Base-by-base conservation (phyloP, 2,113 vertebrate species). In the Heptranchias perlo region DNA sequence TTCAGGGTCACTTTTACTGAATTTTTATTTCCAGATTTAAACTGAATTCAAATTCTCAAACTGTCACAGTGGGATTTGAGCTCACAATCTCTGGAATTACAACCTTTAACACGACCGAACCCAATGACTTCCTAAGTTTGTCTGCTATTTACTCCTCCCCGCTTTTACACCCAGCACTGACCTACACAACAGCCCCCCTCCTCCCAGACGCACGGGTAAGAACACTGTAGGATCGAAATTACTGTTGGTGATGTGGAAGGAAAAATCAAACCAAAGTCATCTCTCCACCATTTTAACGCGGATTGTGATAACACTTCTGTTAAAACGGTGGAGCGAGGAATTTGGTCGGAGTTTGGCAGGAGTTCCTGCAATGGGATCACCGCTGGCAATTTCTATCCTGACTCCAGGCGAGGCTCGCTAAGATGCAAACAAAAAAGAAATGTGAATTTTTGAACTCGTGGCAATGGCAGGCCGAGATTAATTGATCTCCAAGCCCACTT, bases 401-500 rank as follows among this genome's bases (percentile, higher is more conserved):
- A 52, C 8, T 10, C 8, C 47, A 47, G 18, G 18, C 25, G 31
- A 10, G 7, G 47, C 1, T 28, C 2, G 25, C 31, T 16, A 4
- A 13, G 35, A 21, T 5, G 2, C 49, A 49, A 31, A 28, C 21
- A 54, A 39, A 44, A 18, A 39, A 61, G 54, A n/a, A 62, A 7
- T 0, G 89, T 62, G 54, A 92, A 92, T 62, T n/a, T 92, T 62
- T 92, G 89, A 62, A 92, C 89, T 92, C 16, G 54, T 1, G 35
- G 54, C 0, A 16, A 62, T 5, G 4, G 54, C 89, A 52, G 35
- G 4, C 35, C 16, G 28, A 92, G 89, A 92, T 92, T 92, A 92
- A 92, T 92, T 92, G 89, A 58, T 92, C 89, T 61, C 54, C 31
- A 54, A 92, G 62, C 62, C 54, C 89, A 92, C 58, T 92, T 92